Conservation (phyloP, 1,140 invertebrate genomes). For the Asobara japonica region DNA sequence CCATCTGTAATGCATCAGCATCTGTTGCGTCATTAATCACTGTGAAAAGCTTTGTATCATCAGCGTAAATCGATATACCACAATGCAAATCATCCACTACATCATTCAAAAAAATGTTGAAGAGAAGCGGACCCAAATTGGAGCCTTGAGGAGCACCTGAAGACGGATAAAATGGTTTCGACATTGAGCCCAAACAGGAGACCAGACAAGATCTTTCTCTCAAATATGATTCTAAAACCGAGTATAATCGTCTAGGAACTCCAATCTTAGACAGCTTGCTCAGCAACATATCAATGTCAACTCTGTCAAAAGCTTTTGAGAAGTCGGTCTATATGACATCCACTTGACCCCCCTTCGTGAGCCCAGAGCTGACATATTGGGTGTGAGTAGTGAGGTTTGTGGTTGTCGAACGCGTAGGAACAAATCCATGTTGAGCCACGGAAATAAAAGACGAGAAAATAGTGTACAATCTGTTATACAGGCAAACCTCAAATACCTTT, state of each 20-base stretch:
- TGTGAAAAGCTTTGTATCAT: background rate
- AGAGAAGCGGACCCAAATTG: no score
- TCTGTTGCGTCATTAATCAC: background rate
- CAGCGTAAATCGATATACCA: background rate
- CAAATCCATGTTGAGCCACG: constrained; percentile 45
- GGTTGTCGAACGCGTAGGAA: constrained; percentile 36
- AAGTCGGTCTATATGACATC: constrained; percentile 51
- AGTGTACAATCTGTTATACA: constrained; percentile 20
- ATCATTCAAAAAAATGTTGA: constrained; percentile 30
- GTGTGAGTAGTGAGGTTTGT: constrained; percentile 42
- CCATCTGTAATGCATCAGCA: background rate
- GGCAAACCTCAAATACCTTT: constrained; percentile 45
- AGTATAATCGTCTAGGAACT: background rate
- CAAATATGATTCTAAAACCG: no score
- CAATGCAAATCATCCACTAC: background rate
- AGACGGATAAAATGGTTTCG: background rate
- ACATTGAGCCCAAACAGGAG: no score
- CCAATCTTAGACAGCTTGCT: constrained; percentile 9
- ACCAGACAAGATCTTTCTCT: no score
- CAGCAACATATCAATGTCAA: constrained; percentile 21
- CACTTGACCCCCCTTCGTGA: constrained; percentile 42
- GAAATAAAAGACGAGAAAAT: constrained; percentile 1
- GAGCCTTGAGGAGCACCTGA: constrained; percentile 25
- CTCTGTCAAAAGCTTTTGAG: constrained; percentile 50
- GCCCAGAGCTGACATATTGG: constrained; percentile 31